Evolutionary conservation across 2,888 invertebrate genomes (phyloP).

Genomic region (Eupithecia insigniata): DNA sequence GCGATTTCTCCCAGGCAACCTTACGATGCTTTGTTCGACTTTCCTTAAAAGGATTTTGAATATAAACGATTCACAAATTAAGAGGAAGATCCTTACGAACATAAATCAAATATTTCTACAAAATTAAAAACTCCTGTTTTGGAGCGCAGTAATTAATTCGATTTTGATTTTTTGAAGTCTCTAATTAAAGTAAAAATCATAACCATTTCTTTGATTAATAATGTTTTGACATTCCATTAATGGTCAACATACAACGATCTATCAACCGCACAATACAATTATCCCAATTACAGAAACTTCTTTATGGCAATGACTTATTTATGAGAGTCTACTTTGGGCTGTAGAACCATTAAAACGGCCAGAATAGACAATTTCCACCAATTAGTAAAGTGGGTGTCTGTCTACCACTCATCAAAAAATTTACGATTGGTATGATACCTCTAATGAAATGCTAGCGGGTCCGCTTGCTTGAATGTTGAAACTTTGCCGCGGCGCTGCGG

Average conservation of each 20-base stretch:
- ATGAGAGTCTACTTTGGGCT: slow-evolving; percentile 17
- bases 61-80: neutral
- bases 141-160: slow-evolving; percentile 7
- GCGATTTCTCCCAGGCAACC: no score
- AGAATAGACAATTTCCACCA: slow-evolving; percentile 29
- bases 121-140: slow-evolving; percentile 10
- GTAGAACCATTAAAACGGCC: slow-evolving; percentile 23
- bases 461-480: neutral
- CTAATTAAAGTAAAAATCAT: slow-evolving; percentile 4
- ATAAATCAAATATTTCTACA: neutral
- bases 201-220: slow-evolving; percentile 15
- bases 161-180: slow-evolving; percentile 7
- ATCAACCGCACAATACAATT: slow-evolving; percentile 24
- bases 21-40: neutral
- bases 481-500: neutral
- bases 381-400: slow-evolving; percentile 33
- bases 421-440: slow-evolving; percentile 17
- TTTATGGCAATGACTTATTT: slow-evolving; percentile 21
- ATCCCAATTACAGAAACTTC: slow-evolving; percentile 17
- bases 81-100: neutral
- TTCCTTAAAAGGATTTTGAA: neutral
- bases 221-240: slow-evolving; percentile 7
- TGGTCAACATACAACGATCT: slow-evolving; percentile 13
- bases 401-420: slow-evolving; percentile 18
- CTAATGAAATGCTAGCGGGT: neutral